Evolutionary conservation across 2,888 invertebrate genomes (phyloP).

Genomic region (Isotomurus palustris): DNA sequence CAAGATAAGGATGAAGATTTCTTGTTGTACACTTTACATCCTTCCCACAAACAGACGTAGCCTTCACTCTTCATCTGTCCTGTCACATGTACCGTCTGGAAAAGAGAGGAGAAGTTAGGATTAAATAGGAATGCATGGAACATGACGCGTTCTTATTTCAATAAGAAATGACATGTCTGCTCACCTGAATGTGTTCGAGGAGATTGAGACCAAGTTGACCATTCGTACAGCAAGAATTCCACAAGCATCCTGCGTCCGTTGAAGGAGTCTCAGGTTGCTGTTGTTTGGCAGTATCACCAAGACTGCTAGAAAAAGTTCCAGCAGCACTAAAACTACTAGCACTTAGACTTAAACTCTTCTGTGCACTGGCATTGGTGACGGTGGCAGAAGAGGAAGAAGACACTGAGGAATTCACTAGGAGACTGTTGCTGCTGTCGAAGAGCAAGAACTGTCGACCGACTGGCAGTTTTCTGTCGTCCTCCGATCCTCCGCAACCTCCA

Average conservation of each 20-base stretch:
- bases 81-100: slow-evolving; percentile 75
- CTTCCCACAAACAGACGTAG: slow-evolving; percentile 87
- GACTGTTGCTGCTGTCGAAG: no score
- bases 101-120: no score
- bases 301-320: not conserved
- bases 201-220: slow-evolving; percentile 76
- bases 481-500: no score
- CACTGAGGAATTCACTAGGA: no score
- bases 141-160: no score
- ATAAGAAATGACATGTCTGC: slow-evolving; percentile 32
- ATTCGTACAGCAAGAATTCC: slow-evolving; percentile 76
- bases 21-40: slow-evolving; percentile 89
- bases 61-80: slow-evolving; percentile 71
- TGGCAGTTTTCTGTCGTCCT: no score
- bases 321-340: not conserved
- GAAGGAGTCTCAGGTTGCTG: slow-evolving; percentile 34
- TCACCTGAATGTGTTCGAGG: slow-evolving; percentile 80
- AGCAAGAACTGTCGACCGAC: no score
- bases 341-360: not conserved
- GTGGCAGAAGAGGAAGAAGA: no score
- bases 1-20: slow-evolving; percentile 87
- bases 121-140: no score
- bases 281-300: slow-evolving; percentile 17
- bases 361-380: no score
- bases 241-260: slow-evolving; percentile 59